A percentile compares a stretch with the other conserved stretches of the same genome.
phyloP scores from a whole-genome alignment of 2,797 vertebrate genomes.

The Sebastes cheni region DNA sequence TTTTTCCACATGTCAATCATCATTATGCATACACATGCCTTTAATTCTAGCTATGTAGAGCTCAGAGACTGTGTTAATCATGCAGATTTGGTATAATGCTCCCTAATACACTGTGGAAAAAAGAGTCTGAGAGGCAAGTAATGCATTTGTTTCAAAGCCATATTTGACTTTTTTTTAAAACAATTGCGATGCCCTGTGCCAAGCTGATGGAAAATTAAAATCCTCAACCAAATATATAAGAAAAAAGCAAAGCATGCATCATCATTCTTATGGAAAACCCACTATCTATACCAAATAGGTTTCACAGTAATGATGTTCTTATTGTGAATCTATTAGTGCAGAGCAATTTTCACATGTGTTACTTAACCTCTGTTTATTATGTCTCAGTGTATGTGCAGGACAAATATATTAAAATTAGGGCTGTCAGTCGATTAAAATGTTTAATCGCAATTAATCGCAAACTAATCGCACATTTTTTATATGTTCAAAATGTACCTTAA shows the following conservation, averaged over 20 bases:
- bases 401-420: not conserved
- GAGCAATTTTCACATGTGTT: too few relatives aligned
- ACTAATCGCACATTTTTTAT: too few relatives aligned
- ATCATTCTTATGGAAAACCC: not conserved
- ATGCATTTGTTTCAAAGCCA: not conserved
- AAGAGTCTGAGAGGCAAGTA: not conserved
- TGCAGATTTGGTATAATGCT: not conserved
- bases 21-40: conserved; percentile 25
- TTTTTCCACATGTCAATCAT: not conserved
- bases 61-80: not conserved
- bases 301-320: not conserved
- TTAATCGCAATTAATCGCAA: too few relatives aligned
- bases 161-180: not conserved
- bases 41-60: not conserved
- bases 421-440: too few relatives aligned
- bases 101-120: not conserved
- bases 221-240: not conserved
- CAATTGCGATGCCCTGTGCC: not conserved
- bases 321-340: too few relatives aligned
- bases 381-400: not conserved
- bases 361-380: too few relatives aligned
- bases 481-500: fast-evolving
- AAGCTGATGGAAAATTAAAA: not conserved
- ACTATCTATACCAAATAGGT: not conserved
- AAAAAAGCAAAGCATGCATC: not conserved